Percentiles rank a stretch among this genome's conserved stretches.
Conservation (phyloP, 2,888 invertebrate genomes). For the Pyrochroa serraticornis region DNA sequence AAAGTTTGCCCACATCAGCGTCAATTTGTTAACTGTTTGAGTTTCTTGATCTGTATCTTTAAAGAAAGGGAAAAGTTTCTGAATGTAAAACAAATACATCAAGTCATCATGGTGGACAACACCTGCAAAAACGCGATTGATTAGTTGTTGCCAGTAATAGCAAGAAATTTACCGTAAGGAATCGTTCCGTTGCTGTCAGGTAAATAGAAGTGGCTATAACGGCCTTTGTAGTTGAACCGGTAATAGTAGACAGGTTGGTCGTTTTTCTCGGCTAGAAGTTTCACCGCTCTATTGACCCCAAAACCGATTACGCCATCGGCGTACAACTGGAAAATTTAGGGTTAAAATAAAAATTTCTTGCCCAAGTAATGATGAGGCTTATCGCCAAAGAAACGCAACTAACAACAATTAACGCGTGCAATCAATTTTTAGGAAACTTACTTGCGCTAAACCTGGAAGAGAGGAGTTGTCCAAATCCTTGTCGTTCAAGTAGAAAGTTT, state of each 20-base stretch:
- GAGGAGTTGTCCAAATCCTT: conserved; percentile 54
- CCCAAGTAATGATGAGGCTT: background rate
- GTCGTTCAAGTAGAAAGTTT: conserved; percentile 59
- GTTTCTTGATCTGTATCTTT: conserved; percentile 54
- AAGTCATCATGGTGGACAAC: conserved; percentile 62
- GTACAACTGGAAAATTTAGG: conserved; percentile 58
- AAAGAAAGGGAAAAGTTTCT: conserved; percentile 51
- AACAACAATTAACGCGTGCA: too few relatives aligned
- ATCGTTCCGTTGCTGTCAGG: conserved; percentile 58
- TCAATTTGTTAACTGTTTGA: conserved; percentile 55
- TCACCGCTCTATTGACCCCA: conserved; percentile 65
- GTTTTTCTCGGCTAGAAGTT: conserved; percentile 64
- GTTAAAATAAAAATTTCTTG: conserved; percentile 9
- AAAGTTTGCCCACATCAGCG: conserved; percentile 59
- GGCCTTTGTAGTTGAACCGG: conserved; percentile 66
- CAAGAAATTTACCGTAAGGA: conserved; percentile 40
- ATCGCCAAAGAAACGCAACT: too few relatives aligned
- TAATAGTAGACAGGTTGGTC: conserved; percentile 66
- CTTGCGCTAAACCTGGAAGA: conserved; percentile 56
- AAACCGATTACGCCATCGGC: conserved; percentile 67
- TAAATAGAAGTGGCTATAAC: conserved; percentile 64
- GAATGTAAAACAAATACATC: conserved; percentile 59
- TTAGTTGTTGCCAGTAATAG: background rate
- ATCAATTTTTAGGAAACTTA: conserved; percentile 32
- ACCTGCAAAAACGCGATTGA: conserved; percentile 45